A percentile compares a stretch with the other conserved stretches of the same genome.
These are phyloP conservation scores for Lamellibrachia luymesi DNA, from an alignment of 1,140 invertebrate genomes.

Conservation along the genomic window DNA sequence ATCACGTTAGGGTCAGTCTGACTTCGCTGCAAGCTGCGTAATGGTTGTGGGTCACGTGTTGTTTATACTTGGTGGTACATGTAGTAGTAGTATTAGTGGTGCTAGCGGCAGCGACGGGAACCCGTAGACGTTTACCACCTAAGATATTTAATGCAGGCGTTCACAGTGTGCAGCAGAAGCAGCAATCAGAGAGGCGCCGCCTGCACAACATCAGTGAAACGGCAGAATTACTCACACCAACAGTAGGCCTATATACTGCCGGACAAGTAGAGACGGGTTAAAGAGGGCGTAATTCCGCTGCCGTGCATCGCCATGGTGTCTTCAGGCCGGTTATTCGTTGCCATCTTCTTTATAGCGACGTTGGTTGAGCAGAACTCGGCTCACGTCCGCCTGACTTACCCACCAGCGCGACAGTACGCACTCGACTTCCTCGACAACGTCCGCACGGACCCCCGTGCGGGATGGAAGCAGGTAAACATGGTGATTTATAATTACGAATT, in stretches of 20 bases:
- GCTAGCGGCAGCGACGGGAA: too few species aligned
- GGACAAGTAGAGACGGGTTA: neutral
- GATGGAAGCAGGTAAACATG: slow-evolving; percentile 85
- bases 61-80: neutral
- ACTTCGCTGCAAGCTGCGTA: neutral
- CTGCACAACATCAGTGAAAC: neutral
- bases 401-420: slow-evolving; percentile 68
- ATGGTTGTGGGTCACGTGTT: neutral
- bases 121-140: neutral
- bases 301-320: neutral
- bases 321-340: neutral
- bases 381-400: slow-evolving; percentile 56
- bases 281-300: neutral
- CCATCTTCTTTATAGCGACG: neutral
- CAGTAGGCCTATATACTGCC: neutral
- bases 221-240: neutral
- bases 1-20: neutral
- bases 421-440: slow-evolving; percentile 91
- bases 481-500: neutral
- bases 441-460: slow-evolving; percentile 89
- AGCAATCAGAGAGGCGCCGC: neutral
- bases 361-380: slow-evolving; percentile 11
- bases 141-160: neutral
- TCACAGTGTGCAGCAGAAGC: neutral
- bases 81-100: neutral